Percentiles rank a stretch among this genome's conserved stretches.
These are phyloP conservation scores for Cyrtodaria siliqua DNA, from an alignment of 2,888 invertebrate species.

Conservation along the genomic window DNA sequence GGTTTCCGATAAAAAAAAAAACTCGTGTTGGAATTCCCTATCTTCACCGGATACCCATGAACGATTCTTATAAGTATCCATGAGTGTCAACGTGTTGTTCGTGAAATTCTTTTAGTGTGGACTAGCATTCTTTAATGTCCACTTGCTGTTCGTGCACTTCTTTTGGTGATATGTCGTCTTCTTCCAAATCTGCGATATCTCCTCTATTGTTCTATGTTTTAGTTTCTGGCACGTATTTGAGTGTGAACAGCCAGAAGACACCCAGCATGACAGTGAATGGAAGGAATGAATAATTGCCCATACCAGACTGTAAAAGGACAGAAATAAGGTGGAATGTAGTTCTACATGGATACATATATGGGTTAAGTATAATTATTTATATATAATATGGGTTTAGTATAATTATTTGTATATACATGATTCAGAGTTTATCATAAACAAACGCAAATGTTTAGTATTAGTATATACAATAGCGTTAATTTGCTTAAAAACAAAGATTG, in stretches of 20 bases:
- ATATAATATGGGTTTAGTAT: no score
- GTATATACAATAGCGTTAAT: no score
- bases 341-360: neutral
- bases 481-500: no score
- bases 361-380: no score
- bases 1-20: no score
- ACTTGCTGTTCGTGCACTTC: constrained; percentile 16
- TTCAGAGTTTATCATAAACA: neutral
- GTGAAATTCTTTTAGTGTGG: no score
- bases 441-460: neutral
- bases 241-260: constrained; percentile 95
- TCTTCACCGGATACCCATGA: no score
- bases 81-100: no score
- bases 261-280: constrained; percentile 97
- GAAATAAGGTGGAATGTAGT: neutral
- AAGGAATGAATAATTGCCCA: constrained; percentile 83
- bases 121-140: no score
- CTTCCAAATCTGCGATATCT: constrained; percentile 89
- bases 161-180: neutral
- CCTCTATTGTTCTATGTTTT: constrained; percentile 98
- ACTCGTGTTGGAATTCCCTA: no score
- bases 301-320: constrained; percentile 78
- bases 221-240: constrained; percentile 99
- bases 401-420: no score
- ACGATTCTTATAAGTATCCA: no score